Evolutionary conservation across 2,113 vertebrate species (phyloP).

Genomic region (Oostethus manadensis): DNA sequence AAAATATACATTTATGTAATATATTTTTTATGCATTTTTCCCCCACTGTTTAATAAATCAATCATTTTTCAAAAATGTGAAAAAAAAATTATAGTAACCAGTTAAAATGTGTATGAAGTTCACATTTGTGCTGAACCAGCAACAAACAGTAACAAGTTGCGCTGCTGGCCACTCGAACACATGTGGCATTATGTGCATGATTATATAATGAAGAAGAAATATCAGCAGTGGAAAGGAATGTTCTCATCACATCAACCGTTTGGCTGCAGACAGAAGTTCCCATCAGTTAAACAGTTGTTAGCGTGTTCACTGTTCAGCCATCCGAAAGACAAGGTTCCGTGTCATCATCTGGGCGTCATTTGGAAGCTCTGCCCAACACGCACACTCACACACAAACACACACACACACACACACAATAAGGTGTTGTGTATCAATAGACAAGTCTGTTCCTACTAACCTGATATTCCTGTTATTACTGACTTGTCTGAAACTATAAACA

Average conservation of each 20-base stretch:
- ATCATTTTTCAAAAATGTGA: no score
- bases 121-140: neutral
- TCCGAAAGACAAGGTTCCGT: conserved; percentile 31
- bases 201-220: conserved; percentile 17
- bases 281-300: conserved; percentile 21
- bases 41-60: no score
- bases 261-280: conserved; percentile 37
- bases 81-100: no score
- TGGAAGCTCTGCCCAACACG: neutral
- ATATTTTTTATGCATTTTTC: no score
- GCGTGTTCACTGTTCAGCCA: conserved; percentile 28
- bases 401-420: conserved; percentile 1
- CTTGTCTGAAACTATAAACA: no score
- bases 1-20: no score
- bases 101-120: no score
- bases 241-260: conserved; percentile 33
- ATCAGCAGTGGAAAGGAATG: conserved; percentile 36
- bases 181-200: conserved; percentile 2
- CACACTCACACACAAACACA: no score
- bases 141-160: neutral
- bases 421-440: neutral
- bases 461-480: no score
- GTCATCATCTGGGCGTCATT: neutral
- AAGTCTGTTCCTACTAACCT: no score
- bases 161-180: neutral